Evolutionary conservation across 2,113 vertebrate genomes (phyloP), one percentile per base, ranked within the genome.

Genomic region (Pseudonaja textilis): DNA sequence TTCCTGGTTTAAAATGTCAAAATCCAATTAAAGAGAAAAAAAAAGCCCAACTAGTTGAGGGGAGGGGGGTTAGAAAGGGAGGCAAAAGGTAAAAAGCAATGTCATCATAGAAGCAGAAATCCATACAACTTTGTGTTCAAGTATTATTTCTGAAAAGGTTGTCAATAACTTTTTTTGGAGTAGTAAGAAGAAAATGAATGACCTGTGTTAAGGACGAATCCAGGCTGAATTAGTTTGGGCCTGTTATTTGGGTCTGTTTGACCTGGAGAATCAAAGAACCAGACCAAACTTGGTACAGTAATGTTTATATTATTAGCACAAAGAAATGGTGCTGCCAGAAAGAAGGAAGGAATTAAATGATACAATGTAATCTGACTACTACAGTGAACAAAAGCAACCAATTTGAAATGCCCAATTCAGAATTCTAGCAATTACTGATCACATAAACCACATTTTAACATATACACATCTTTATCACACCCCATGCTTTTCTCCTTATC

Each of bases 141-240:
- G 91, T 95, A 95, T 96, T 96, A 16, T 42, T 95, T 95, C 95
- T 93, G 90, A 64, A 96, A 96, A 96, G 91, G 54, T 94, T 96
- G 22, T 45, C 93, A 92, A 92, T 88, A 69, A 61, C 91, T 88
- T 95, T 64, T 45, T 64, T 29, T 12, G 25, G 61, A 34, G n/a
- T 74, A 93, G 87, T 94, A 94, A 88, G 52, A 87, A 56, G 74
- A 29, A 89, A 91, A 69, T 23, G 12, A 47, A 26, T 64, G 22
- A 52, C 85, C 93, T 74, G 6, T 39, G n/a, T 39, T 74, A 74
- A 74, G n/a, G 14, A 39, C 69, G 39, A 39, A 74, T 34, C n/a
- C n/a, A 74, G 69, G 39, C 6, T 34, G n/a, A 74, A 74, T 34
- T 20, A 74, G 14, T 14, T 2, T 34, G n/a, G 69, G 16, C n/a